These are phyloP conservation scores for Acestrorhynchus altus DNA, from an alignment of 2,797 vertebrate species.

Conservation along the genomic window DNA sequence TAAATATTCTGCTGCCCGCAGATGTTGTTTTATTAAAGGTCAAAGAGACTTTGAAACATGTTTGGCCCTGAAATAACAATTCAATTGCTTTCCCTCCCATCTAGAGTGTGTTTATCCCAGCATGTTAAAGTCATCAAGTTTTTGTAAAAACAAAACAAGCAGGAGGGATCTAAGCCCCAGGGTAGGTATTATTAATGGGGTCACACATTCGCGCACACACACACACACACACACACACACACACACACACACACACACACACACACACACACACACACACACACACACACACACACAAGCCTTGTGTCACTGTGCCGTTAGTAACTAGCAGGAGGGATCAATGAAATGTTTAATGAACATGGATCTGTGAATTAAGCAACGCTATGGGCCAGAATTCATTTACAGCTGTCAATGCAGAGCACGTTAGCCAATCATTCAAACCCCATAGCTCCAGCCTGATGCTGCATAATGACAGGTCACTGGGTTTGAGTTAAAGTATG, in stretches of 20 bases:
- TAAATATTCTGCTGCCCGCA: conserved; percentile 70
- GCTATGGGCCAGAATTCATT: conserved; percentile 12
- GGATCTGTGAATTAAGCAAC: conserved; percentile 26
- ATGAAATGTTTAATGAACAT: conserved; percentile 62
- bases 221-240: not conserved
- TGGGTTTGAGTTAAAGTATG: not conserved
- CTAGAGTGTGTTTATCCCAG: conserved; percentile 60
- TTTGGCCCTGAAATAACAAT: conserved; percentile 67
- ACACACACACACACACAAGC: not conserved
- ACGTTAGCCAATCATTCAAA: conserved; percentile 26
- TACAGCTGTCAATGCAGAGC: conserved; percentile 21
- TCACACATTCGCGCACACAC: conserved; percentile 17
- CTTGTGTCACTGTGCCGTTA: conserved; percentile 66
- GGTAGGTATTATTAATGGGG: conserved; percentile 47
- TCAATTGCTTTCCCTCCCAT: conserved; percentile 61
- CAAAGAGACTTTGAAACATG: conserved; percentile 77
- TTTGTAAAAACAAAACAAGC: conserved; percentile 37
- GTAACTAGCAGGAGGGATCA: conserved; percentile 56
- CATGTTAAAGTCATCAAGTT: conserved; percentile 35
- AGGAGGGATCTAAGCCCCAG: conserved; percentile 31
- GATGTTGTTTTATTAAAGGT: conserved; percentile 77
- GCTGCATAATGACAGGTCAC: not conserved
- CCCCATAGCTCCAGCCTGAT: not conserved
- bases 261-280: conserved; percentile 1
- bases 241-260: not conserved